Evolutionary conservation across 2,113 vertebrate species (phyloP), one percentile per base, ranked within the genome.

Genomic region (Archocentrus centrarchus): DNA sequence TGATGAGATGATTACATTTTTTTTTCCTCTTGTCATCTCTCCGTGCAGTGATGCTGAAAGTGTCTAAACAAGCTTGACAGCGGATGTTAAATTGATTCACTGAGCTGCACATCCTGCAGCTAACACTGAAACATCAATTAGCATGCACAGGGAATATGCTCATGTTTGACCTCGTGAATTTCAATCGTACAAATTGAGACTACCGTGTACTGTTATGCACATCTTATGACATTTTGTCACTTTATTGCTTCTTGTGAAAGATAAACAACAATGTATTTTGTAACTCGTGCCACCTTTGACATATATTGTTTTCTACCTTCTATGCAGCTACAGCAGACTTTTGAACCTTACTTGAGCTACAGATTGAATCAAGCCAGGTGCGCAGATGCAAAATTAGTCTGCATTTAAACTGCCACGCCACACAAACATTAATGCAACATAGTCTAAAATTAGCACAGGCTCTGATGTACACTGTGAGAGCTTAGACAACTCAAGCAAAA

Each of bases 51-150:
- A 57, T 44, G 32, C 11, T 1, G 1, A 32, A 66, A 39, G 44
- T 64, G 66, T 73, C 66, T 32, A 32, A 2, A 68, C 24, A 50
- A 1, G 39, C 57, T 81, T 10, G 0, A 39, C 35, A 13, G 27
- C 11, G 0, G 17, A 0, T 20, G 17, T 32, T 73, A 14, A 73
- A 53, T n/a, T 57, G 24, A 5, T 37, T 68, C 50, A 15, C 61
- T 10, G 2, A 80, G 37, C 85, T 6, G 27, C 61, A 76, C 9
- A 22, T 35, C 35, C 64, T 37, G 17, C 24, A 3, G 24, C 32
- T 64, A 81, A 77, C 61, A 60, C 76, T 66, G 73, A 22, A 76
- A 75, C 15, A 59, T 22, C 11, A 44, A 75, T 84, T 66, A 81
- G 64, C 11, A 61, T 64, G 62, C 57, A 53, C 0, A 3, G 68